phyloP scores from a whole-genome alignment of 1,140 invertebrate species.

The Sweltsa coloradensis region DNA sequence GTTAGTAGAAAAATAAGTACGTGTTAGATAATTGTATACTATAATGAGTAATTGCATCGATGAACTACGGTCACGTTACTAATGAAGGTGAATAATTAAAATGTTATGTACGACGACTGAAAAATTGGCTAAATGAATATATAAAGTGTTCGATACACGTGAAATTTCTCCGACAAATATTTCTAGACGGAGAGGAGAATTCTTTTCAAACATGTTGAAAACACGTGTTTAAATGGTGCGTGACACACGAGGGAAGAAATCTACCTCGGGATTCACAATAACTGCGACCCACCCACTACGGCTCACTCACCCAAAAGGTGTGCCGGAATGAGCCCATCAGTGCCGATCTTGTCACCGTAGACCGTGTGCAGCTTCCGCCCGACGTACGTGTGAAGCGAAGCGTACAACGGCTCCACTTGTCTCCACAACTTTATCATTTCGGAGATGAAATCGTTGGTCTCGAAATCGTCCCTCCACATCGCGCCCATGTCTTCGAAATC shows the following conservation, averaged over 20 bases:
- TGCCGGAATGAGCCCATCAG: conserved; percentile 10
- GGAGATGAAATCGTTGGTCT: conserved; percentile 21
- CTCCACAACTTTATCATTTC: conserved; percentile 30
- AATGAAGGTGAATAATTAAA: no score
- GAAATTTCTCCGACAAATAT: not conserved
- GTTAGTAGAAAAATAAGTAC: no score
- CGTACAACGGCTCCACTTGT: conserved; percentile 57
- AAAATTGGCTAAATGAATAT: no score
- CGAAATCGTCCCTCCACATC: conserved; percentile 21
- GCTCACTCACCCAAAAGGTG: conserved; percentile 10
- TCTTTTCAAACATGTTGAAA: not conserved
- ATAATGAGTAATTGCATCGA: no score
- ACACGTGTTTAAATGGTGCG: not conserved
- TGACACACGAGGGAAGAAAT: no score
- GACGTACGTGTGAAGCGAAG: conserved; percentile 79
- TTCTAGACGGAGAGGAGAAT: not conserved
- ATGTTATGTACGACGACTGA: no score
- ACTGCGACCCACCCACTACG: not conserved
- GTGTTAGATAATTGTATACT: no score
- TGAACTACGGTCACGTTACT: no score
- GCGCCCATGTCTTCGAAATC: conserved; percentile 9
- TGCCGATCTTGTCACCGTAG: conserved; percentile 20
- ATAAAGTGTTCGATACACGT: no score
- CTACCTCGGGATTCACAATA: no score
- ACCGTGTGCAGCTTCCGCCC: conserved; percentile 35